phyloP scores from a whole-genome alignment of 92 coral and sea anemone genomes.

The Porites lobata region DNA sequence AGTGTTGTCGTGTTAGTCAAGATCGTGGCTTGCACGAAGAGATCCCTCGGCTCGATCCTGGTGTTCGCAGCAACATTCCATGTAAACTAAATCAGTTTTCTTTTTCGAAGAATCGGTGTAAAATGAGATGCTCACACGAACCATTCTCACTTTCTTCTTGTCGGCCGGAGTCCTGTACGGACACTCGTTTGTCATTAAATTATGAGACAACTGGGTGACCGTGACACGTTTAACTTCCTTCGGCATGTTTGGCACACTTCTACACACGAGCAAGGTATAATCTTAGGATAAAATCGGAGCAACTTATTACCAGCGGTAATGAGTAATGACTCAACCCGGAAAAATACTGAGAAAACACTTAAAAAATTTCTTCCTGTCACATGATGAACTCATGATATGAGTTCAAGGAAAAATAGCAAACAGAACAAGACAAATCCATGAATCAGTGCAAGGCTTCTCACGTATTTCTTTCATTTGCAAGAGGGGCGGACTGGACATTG shows the following conservation, averaged over 20 bases:
- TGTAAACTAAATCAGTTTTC: slow-evolving; percentile 4
- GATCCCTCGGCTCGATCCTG: slow-evolving; percentile 19
- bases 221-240: slow-evolving; percentile 28
- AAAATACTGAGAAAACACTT: no score
- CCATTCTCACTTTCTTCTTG: slow-evolving; percentile 45
- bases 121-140: slow-evolving; percentile 9
- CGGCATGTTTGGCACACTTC: neutral
- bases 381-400: no score
- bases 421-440: no score
- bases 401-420: no score
- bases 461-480: no score
- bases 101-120: slow-evolving; percentile 28
- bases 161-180: slow-evolving; percentile 6
- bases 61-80: slow-evolving; percentile 34
- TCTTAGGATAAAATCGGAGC: neutral
- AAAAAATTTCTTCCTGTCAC: neutral
- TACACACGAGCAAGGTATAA: neutral
- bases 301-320: no score
- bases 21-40: slow-evolving; percentile 10
- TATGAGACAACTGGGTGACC: slow-evolving; percentile 6
- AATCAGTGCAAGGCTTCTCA: no score
- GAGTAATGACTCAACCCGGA: neutral
- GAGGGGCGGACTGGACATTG: no score
- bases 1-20: neutral
- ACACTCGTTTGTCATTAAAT: slow-evolving; percentile 23